Evolutionary conservation across 1,140 invertebrate species (phyloP).

Genomic region (Trichonephila clavipes): DNA sequence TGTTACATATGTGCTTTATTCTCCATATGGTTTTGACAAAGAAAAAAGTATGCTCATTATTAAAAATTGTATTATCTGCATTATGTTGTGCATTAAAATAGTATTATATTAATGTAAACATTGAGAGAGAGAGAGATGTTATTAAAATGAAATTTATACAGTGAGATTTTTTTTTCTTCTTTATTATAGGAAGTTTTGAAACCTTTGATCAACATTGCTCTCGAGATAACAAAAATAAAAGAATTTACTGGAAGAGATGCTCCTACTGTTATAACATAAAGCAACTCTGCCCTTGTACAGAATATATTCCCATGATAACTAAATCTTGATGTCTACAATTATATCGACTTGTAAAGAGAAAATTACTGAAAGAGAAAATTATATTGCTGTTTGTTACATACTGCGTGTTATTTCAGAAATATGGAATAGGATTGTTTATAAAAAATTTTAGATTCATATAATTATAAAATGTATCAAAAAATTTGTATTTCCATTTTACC

Average conservation of each 20-base stretch:
- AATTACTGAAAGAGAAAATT: neutral
- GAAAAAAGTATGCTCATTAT: too few species aligned
- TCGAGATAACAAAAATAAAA: constrained; percentile 91
- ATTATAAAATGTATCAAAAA: neutral
- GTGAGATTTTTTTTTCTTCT: neutral
- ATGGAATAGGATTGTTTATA: constrained; percentile 2
- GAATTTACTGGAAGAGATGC: constrained; percentile 92
- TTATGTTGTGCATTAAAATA: too few species aligned
- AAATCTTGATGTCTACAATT: neutral
- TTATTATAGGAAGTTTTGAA: constrained; percentile 86
- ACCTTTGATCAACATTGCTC: constrained; percentile 93
- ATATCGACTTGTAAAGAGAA: neutral
- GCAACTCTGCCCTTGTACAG: neutral
- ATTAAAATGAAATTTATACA: neutral
- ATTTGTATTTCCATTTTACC: neutral
- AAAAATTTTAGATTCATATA: neutral
- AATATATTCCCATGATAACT: neutral
- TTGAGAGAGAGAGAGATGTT: too few species aligned
- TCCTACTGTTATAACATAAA: constrained; percentile 98
- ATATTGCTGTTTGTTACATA: neutral
- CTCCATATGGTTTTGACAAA: too few species aligned
- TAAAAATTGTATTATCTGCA: too few species aligned
- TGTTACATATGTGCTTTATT: too few species aligned
- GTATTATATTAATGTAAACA: too few species aligned
- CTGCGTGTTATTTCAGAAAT: neutral